Evolutionary conservation across 2,113 vertebrate genomes (phyloP).

Genomic region (Entosphenus tridentatus): DNA sequence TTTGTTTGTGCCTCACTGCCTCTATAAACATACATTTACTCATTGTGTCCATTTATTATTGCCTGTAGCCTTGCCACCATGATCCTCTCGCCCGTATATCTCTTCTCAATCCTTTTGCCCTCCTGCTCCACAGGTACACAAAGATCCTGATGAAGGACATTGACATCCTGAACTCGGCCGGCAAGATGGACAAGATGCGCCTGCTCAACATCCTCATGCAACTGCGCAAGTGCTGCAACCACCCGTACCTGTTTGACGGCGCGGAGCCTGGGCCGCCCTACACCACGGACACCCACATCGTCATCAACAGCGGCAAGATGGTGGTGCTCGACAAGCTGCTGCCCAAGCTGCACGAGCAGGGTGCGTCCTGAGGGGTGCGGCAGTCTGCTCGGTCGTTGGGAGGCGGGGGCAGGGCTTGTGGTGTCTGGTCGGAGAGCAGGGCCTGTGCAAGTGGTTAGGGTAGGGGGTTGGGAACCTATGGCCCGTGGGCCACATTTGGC

Average conservation of each 20-base stretch:
- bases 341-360: constrained; percentile 48
- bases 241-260: constrained; percentile 59
- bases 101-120: background rate
- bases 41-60: too few relatives aligned
- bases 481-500: too few relatives aligned
- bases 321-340: constrained; percentile 51
- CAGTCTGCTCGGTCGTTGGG: too few relatives aligned
- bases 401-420: too few relatives aligned
- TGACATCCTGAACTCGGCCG: constrained; percentile 55
- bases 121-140: constrained; percentile 37
- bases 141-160: constrained; percentile 73
- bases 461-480: too few relatives aligned
- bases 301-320: constrained; percentile 65
- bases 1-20: too few relatives aligned
- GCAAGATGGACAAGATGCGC: constrained; percentile 70
- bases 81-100: too few relatives aligned
- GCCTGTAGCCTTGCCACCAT: too few relatives aligned
- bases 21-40: too few relatives aligned
- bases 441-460: too few relatives aligned
- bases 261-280: constrained; percentile 60
- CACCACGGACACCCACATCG: constrained; percentile 56
- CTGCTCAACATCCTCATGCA: constrained; percentile 69
- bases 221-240: constrained; percentile 57
- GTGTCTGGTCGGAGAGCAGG: too few relatives aligned
- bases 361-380: constrained; percentile 17